These are phyloP conservation scores for Grus americana DNA, from an alignment of 2,113 vertebrate species.

Conservation along the genomic window DNA sequence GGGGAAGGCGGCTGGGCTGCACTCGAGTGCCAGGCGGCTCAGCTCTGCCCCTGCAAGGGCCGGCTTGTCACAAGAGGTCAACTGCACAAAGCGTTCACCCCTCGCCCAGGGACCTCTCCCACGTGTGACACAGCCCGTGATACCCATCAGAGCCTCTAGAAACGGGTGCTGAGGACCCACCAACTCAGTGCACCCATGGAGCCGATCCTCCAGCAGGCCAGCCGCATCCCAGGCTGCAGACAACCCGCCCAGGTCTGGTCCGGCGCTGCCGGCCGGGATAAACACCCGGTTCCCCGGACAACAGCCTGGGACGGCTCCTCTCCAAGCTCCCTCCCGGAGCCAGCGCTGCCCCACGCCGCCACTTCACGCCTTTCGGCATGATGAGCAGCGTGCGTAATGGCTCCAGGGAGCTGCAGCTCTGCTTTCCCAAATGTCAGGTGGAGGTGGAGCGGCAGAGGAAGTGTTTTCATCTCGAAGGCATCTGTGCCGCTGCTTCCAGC, in stretches of 20 bases:
- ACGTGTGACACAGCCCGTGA: fast-evolving
- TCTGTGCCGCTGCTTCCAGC: neutral
- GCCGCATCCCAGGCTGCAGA: neutral
- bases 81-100: neutral
- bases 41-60: neutral
- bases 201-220: neutral
- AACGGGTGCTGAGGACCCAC: neutral
- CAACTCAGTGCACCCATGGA: neutral
- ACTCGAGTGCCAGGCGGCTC: neutral
- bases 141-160: fast-evolving
- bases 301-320: neutral
- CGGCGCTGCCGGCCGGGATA: neutral
- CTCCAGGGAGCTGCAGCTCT: neutral
- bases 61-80: neutral
- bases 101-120: neutral
- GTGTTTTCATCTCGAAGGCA: slow-evolving; percentile 42
- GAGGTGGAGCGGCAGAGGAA: slow-evolving; percentile 38
- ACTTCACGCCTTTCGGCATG: neutral
- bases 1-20: fast-evolving
- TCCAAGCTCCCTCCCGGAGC: neutral
- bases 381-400: neutral
- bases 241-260: neutral
- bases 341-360: neutral
- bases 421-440: slow-evolving; percentile 50
- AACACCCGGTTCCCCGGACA: neutral